Evolutionary conservation across 2,888 invertebrate genomes (phyloP), one percentile per base, ranked within the genome.

Genomic region (Chymomyza procnemis): DNA sequence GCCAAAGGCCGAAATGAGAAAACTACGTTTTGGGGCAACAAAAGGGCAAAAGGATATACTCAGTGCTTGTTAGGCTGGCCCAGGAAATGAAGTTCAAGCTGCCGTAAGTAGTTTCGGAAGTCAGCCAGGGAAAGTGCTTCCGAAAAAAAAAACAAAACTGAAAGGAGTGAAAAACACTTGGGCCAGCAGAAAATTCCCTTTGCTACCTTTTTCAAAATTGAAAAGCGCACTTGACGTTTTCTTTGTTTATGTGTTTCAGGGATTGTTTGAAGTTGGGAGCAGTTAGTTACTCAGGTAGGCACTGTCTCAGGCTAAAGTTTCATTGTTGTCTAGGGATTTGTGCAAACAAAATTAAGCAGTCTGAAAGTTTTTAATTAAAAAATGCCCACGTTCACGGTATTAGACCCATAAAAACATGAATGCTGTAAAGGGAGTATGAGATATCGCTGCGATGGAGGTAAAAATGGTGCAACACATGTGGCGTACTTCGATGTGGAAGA

Each of bases 311-410:
- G 50, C 50, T 75, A 78, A 87, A 81, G 75, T 81, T 81, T 81
- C 80, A 85, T 81, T 87, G 84, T 87, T 75, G 88, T 87, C 88
- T 76, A 69, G 86, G 86, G 86, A 81, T 85, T 85, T 81, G 84
- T 73, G 78, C 84, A 87, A 81, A 85, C 81, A 85, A 81, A 87
- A 81, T 81, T 87, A 87, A 87, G 88, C 80, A 87, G 81, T 81
- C 88, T 87, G 86, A 80, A 81, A 81, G 88, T 81, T 81, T 81
- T 81, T 87, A 87, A 81, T 87, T 81, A 87, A 81, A 81, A 81
- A 26, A 56, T 12, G 34, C 34, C 34, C 34, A 41, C 34, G 34
- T 41, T 3, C 12, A 41, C n/a, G 34, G 12, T 41, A 41, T 41
- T 41, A 41, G 34, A 41, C 12, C 34, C 34, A 41, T 41, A 41